Conservation (phyloP, 2,797 vertebrate species). For the Urosaurus nigricauda region DNA sequence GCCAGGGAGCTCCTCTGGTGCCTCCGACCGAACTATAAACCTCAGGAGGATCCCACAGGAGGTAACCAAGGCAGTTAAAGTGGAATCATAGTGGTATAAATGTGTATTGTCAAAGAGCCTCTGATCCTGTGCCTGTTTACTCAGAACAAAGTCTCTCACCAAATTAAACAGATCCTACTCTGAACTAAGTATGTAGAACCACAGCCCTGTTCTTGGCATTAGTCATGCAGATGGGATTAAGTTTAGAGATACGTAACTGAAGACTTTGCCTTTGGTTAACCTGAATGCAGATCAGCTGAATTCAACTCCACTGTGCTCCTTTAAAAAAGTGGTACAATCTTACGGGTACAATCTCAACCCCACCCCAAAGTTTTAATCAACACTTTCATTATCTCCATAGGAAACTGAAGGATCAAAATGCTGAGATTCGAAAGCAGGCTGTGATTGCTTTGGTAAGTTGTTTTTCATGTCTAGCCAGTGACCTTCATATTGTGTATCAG, state of each 20-base stretch:
- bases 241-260: not conserved
- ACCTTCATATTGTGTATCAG: not conserved
- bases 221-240: not conserved
- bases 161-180: not conserved
- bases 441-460: constrained; percentile 35
- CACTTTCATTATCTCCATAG: not conserved
- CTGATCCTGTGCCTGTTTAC: not conserved
- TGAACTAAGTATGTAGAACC: not conserved
- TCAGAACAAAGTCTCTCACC: not conserved
- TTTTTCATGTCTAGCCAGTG: not conserved
- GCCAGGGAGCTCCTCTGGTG: too few species aligned
- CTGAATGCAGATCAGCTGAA: not conserved
- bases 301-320: not conserved
- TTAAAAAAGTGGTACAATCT: not conserved
- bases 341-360: not conserved
- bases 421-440: constrained; percentile 22
- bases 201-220: not conserved
- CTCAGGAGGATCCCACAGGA: too few species aligned
- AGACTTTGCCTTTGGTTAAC: not conserved
- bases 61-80: too few species aligned
- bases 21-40: too few species aligned
- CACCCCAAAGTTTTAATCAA: not conserved
- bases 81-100: too few species aligned
- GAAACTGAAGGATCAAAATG: constrained; percentile 24
- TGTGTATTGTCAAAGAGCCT: too few species aligned